Conservation (phyloP, 1,140 invertebrate species). For the Trachymyrmex septentrionalis region DNA sequence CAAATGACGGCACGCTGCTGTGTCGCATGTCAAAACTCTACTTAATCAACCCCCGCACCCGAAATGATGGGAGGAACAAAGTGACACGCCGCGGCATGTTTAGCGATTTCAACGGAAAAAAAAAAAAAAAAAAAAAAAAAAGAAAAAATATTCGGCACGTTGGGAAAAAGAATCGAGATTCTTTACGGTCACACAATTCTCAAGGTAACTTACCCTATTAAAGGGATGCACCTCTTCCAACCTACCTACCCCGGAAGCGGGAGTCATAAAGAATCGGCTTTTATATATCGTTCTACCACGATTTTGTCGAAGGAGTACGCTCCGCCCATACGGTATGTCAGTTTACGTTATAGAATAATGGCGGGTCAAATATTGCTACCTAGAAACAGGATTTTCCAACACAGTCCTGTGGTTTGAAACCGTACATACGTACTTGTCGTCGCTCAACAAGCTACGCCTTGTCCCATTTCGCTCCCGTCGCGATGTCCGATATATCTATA, state of each 20-base stretch:
- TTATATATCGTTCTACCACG: not conserved
- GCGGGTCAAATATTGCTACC: not conserved
- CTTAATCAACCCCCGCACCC: not conserved
- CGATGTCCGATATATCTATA: not conserved
- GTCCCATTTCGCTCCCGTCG: slow-evolving; percentile 1
- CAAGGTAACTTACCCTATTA: slow-evolving; percentile 45
- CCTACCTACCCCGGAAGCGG: slow-evolving; percentile 20
- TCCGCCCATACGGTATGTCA: not conserved
- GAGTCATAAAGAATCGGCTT: slow-evolving; percentile 20
- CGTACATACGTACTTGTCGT: slow-evolving; percentile 26
- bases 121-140: not conserved
- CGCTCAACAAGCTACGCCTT: not conserved
- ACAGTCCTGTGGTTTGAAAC: not conserved
- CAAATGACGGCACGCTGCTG: slow-evolving; percentile 50
- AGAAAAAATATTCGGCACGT: not conserved
- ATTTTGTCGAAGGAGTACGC: slow-evolving; percentile 12
- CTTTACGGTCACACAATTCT: not conserved
- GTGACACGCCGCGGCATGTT: slow-evolving; percentile 9
- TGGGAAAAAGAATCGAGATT: not conserved
- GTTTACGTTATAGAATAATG: slow-evolving; percentile 31
- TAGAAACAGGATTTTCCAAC: not conserved
- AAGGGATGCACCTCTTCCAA: not conserved
- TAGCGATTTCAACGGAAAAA: not conserved
- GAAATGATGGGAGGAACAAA: not conserved
- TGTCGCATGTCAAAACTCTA: slow-evolving; percentile 48